Evolutionary conservation across 1,140 invertebrate species (phyloP).

Genomic region (Trichogramma pretiosum): DNA sequence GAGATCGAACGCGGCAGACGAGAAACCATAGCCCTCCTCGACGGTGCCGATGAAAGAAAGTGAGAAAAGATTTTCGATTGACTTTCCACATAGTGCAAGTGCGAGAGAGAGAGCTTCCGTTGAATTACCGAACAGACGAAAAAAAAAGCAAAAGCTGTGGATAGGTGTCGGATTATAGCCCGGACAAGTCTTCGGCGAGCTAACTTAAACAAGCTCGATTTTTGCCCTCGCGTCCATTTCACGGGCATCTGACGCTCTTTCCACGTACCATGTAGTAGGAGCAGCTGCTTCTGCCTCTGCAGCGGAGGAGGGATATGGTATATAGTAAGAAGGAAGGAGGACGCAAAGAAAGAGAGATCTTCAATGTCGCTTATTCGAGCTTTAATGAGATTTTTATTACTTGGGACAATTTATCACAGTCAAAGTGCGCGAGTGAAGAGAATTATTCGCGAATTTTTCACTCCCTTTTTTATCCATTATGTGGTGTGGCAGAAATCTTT

Average conservation of each 20-base stretch:
- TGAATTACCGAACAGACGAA: constrained; percentile 2
- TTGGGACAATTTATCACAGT: constrained; percentile 16
- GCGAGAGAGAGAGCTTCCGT: too few relatives aligned
- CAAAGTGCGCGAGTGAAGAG: constrained; percentile 1
- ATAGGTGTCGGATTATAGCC: constrained; percentile 9
- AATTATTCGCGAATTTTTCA: constrained; percentile 20
- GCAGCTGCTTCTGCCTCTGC: background rate
- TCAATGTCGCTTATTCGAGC: constrained; percentile 18
- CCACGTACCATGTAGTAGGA: background rate
- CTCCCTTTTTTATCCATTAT: constrained; percentile 9
- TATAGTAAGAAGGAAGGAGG: background rate
- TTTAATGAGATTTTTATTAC: constrained; percentile 21
- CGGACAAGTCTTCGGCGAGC: background rate
- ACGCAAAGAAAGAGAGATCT: constrained; percentile 3
- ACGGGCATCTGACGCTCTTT: constrained; percentile 4
- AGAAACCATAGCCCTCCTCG: background rate
- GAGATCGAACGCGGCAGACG: background rate
- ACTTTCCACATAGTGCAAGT: background rate
- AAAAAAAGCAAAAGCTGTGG: constrained; percentile 12
- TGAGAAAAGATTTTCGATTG: constrained; percentile 6
- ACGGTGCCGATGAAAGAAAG: too few relatives aligned
- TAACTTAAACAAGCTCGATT: constrained; percentile 12
- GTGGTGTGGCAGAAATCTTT: constrained; percentile 12
- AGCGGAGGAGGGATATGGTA: background rate
- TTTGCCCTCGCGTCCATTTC: constrained; percentile 15